Evolutionary conservation across 1,140 invertebrate species (phyloP).

Genomic region (Heliconius hermathena): DNA sequence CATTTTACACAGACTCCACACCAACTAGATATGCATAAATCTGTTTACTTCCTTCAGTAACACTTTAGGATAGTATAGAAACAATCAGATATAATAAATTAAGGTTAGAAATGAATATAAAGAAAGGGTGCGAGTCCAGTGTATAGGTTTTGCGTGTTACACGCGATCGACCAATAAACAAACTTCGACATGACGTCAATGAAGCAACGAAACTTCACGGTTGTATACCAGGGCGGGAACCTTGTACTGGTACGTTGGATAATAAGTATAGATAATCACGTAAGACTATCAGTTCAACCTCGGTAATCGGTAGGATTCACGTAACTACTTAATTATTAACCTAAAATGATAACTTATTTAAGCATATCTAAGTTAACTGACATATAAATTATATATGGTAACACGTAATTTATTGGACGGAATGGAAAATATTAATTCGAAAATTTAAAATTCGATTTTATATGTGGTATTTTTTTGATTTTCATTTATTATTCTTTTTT

Average conservation of each 20-base stretch:
- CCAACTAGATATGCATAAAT: not conserved
- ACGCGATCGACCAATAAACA: constrained; percentile 47
- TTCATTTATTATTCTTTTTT: no score
- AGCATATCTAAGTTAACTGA: not conserved
- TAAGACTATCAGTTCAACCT: constrained; percentile 11
- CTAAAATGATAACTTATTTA: not conserved
- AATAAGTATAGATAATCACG: constrained; percentile 13
- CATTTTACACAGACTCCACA: no score
- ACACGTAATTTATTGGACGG: no score
- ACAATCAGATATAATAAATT: not conserved
- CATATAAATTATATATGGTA: not conserved
- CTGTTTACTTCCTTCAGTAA: not conserved
- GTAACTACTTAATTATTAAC: not conserved
- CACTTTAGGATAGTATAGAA: not conserved
- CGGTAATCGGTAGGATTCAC: not conserved
- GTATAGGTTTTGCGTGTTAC: constrained; percentile 39
- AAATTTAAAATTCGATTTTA: no score
- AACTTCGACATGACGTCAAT: constrained; percentile 45
- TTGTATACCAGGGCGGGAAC: not conserved
- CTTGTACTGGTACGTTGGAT: constrained; percentile 10
- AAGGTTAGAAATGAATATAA: constrained; percentile 12
- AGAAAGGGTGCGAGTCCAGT: constrained; percentile 32
- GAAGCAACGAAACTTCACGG: constrained; percentile 20
- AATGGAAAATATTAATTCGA: not conserved
- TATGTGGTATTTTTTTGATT: no score